Conservation (phyloP, 2,113 vertebrate genomes). For the Chamaetylas fuelleborni region DNA sequence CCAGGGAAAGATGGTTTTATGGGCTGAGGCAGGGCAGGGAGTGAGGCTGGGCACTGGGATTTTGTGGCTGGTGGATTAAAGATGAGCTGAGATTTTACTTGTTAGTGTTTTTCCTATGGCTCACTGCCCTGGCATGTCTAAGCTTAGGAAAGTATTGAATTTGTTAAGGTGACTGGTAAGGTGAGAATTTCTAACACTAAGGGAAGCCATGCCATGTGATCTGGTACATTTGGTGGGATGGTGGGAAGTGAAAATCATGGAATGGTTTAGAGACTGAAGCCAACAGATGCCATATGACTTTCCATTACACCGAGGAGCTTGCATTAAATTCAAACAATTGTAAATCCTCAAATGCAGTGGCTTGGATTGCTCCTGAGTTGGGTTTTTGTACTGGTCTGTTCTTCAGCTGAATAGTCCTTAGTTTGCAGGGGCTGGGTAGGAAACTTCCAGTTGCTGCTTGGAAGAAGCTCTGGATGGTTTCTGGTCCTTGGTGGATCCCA, state of each 20-base stretch:
- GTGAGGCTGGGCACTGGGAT: not conserved
- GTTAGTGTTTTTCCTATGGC: not conserved
- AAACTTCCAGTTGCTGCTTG: not conserved
- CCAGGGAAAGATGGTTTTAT: not conserved
- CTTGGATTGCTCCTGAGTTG: not conserved
- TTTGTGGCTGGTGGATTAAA: not conserved
- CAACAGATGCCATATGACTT: not conserved
- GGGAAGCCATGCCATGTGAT: not conserved
- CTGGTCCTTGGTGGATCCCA: fast-evolving
- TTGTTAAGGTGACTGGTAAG: not conserved
- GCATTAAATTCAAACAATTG: not conserved
- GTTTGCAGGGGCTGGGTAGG: not conserved
- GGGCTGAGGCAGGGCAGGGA: not conserved
- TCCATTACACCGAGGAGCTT: not conserved
- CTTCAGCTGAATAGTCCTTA: not conserved
- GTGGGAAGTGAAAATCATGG: not conserved
- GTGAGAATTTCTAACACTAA: no score
- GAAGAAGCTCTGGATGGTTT: not conserved
- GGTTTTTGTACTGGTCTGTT: not conserved
- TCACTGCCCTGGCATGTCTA: not conserved
- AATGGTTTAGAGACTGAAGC: not conserved
- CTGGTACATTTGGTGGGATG: fast-evolving
- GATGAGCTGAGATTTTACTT: not conserved
- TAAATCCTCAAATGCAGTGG: not conserved
- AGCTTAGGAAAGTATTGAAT: not conserved